Conservation (phyloP, 2,113 vertebrate genomes). For the Calyptomena viridis region DNA sequence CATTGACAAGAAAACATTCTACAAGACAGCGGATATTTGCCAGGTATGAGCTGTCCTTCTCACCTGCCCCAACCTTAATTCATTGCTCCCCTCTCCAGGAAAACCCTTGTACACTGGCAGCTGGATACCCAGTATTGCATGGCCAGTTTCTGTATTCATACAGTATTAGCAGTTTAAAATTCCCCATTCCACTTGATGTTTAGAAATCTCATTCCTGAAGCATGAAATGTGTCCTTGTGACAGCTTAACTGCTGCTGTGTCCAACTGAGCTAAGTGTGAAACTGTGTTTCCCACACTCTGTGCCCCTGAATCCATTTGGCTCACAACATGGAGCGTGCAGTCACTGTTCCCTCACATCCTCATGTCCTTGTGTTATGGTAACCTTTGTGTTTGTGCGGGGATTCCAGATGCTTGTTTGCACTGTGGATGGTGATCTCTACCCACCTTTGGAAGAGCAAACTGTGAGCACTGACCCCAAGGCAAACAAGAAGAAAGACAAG, state of each 20-base stretch:
- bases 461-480: conserved; percentile 87
- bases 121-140: neutral
- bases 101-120: neutral
- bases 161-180: neutral
- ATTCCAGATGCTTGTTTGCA: conserved; percentile 93
- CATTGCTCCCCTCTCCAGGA: neutral
- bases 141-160: neutral
- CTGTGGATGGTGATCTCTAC: conserved; percentile 94
- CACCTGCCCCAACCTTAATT: neutral
- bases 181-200: neutral
- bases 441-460: conserved; percentile 93
- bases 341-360: neutral
- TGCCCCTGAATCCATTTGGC: neutral
- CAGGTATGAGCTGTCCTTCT: conserved; percentile 79
- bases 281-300: neutral
- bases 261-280: neutral
- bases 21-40: conserved; percentile 94
- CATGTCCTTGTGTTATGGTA: neutral
- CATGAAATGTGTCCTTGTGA: neutral
- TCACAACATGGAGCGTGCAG: neutral
- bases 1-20: conserved; percentile 93
- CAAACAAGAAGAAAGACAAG: conserved; percentile 93
- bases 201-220: neutral
- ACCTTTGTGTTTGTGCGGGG: neutral
- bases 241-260: neutral